phyloP scores from a whole-genome alignment of 2,888 invertebrate species.

The Steinernema scapterisci region DNA sequence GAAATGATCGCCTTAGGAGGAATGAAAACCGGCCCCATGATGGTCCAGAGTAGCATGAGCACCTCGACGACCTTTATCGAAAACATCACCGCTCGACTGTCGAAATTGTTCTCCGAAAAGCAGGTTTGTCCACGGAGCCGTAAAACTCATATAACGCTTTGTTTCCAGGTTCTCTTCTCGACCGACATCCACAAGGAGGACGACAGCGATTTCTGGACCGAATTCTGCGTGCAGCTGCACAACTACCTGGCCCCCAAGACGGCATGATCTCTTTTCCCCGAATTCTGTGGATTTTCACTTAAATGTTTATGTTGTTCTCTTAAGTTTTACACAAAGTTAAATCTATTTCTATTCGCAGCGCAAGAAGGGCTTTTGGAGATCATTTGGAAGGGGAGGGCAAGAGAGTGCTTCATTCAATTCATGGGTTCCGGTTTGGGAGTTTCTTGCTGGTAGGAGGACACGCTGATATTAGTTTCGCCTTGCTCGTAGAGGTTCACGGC shows the following conservation, averaged over 20 bases:
- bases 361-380: not conserved
- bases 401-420: not conserved
- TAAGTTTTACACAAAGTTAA: not conserved
- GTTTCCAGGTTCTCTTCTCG: conserved; percentile 41
- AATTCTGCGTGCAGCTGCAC: conserved; percentile 31
- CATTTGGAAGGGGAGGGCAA: not conserved
- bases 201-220: conserved; percentile 34
- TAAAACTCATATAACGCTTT: too few relatives aligned
- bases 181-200: conserved; percentile 41
- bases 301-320: conserved; percentile 16
- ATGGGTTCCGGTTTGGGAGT: not conserved
- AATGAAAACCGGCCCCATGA: not conserved
- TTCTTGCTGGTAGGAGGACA: not conserved
- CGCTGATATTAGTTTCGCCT: not conserved
- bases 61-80: conserved; percentile 30
- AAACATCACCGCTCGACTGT: conserved; percentile 26
- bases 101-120: conserved; percentile 27
- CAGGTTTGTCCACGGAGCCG: conserved; percentile 8
- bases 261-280: conserved; percentile 19
- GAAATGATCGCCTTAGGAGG: conserved; percentile 10
- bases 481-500: conserved; percentile 21
- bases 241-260: conserved; percentile 3
- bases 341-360: not conserved
- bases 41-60: conserved; percentile 16
- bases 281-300: not conserved